Evolutionary conservation across 2,797 vertebrate species (phyloP), one percentile per base, ranked within the genome.

Genomic region (Pipistrellus pipistrellus): DNA sequence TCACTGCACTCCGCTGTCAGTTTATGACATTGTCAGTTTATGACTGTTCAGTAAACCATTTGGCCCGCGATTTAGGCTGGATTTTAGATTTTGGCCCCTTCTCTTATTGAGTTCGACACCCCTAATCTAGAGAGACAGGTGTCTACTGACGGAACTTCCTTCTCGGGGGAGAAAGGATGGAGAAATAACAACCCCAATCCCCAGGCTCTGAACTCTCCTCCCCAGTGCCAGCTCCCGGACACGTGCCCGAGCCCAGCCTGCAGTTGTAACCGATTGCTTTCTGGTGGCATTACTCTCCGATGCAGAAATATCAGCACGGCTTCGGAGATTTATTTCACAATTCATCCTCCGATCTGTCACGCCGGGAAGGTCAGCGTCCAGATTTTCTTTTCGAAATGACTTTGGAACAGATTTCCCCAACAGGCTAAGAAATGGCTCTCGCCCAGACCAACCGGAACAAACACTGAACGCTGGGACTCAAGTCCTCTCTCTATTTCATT

Each of bases 381-480:
- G 66, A 76, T 93, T 77, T 91, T 96, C 93, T 94, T 30, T 92
- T 95, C 81, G 83, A 82, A 96, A 93, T 95, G 44, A 88, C 84
- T 91, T 94, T 78, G 53, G 85, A 91, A 73, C 66, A 88, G 69
- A 95, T 86, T 94, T 81, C 88, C 77, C 75, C 90, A 82, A 95
- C 53, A 94, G 81, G 57, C 55, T 23, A 71, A 81, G 68, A 78
- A 66, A 57, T 20, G 13, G 57, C 57, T 90, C 77, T 88, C 3
- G 5, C 41, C 66, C 81, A 85, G 59, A 88, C 51, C 0, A 2
- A 88, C 46, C 0, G 2, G 81, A 94, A 93, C 77, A 59, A 64
- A 94, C 17, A 32, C 66, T 55, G 83, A 53, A 88, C 71, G 20
- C 30, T 51, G 64, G 38, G 82, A 84, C n/a, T 68, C 41, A 30